Conservation (phyloP, 2,888 invertebrate species). For the Ophion ellenae region DNA sequence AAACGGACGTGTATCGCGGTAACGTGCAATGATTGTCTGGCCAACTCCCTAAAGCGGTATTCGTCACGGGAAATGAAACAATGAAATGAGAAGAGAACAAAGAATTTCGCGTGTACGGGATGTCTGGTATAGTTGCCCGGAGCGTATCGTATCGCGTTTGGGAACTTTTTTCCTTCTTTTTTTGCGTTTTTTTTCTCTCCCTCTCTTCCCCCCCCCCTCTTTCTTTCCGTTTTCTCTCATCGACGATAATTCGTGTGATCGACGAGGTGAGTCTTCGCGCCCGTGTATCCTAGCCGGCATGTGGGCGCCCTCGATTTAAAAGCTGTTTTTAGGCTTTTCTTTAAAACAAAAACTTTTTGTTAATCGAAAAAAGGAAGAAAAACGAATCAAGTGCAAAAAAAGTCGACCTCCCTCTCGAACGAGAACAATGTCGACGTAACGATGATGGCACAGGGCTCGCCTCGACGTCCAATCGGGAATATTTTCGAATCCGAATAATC, state of each 20-base stretch:
- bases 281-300: conserved; percentile 27
- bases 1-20: conserved; percentile 73
- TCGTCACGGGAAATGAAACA: conserved; percentile 74
- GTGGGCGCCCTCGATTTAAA: conserved; percentile 38
- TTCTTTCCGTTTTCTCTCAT: not conserved
- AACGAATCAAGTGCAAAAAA: not conserved
- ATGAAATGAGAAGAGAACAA: conserved; percentile 60
- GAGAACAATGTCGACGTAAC: conserved; percentile 24
- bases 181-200: not conserved
- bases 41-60: conserved; percentile 84
- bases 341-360: not conserved
- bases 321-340: conserved; percentile 23
- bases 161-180: conserved; percentile 2
- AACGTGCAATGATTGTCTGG: conserved; percentile 80
- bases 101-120: conserved; percentile 74
- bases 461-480: conserved; percentile 25
- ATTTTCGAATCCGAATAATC: not conserved
- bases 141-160: not conserved
- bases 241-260: conserved; percentile 21
- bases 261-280: conserved; percentile 40
- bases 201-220: not conserved
- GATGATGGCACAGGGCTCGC: conserved; percentile 5
- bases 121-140: conserved; percentile 76
- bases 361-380: not conserved
- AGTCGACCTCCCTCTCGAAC: no score